Percentiles rank a stretch among this genome's conserved stretches.
Conservation (phyloP, 2,113 vertebrate genomes). For the Colius striatus region DNA sequence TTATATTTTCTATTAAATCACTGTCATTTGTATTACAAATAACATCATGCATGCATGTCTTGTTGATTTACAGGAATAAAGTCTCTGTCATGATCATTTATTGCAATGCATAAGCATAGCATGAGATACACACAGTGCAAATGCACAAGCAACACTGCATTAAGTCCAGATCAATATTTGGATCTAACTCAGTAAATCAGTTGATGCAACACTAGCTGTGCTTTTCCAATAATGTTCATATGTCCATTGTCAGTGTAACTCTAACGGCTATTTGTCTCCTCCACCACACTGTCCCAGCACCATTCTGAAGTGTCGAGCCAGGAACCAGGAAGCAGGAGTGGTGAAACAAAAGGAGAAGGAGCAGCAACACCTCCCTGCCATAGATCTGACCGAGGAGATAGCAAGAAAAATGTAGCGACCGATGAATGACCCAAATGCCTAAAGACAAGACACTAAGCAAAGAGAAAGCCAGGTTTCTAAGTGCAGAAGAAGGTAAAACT, state of each 20-base stretch:
- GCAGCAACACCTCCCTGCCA: background rate
- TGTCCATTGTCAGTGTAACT: background rate
- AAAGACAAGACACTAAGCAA: background rate
- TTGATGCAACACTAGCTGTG: background rate
- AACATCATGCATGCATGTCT: background rate
- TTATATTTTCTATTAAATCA: slow-evolving; percentile 30
- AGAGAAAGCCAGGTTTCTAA: background rate
- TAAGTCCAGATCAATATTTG: background rate
- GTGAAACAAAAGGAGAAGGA: background rate
- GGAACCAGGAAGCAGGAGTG: background rate
- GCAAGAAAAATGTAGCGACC: background rate
- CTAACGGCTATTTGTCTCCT: background rate
- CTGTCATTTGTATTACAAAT: slow-evolving; percentile 10
- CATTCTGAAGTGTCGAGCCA: background rate
- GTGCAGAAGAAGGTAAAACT: background rate
- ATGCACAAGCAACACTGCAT: background rate
- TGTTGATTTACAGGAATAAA: slow-evolving; percentile 2
- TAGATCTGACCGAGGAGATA: background rate
- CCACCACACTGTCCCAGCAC: rapidly evolving
- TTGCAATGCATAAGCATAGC: background rate
- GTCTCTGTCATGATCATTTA: background rate
- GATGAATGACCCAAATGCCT: background rate
- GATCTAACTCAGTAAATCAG: background rate
- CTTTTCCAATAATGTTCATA: background rate
- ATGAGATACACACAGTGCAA: background rate